Evolutionary conservation across 2,888 invertebrate genomes (phyloP).

Genomic region (Periphyllus acericola): DNA sequence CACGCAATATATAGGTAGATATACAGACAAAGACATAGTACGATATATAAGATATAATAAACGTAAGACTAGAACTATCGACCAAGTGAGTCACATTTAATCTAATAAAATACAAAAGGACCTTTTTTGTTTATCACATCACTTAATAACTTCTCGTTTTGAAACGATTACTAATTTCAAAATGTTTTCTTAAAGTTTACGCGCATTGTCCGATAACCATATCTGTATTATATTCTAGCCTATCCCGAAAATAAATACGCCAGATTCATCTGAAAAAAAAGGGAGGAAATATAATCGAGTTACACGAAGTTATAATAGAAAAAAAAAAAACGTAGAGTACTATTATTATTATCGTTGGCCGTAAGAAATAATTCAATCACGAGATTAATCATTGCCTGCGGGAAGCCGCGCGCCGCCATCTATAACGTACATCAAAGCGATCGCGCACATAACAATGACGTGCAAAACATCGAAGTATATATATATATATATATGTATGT

Average conservation of each 20-base stretch:
- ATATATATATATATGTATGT: neutral
- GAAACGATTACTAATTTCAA: too few relatives aligned
- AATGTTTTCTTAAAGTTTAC: neutral
- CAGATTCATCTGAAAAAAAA: neutral
- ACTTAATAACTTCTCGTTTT: too few relatives aligned
- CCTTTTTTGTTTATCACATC: neutral
- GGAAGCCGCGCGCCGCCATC: neutral
- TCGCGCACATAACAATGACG: neutral
- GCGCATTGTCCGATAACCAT: neutral
- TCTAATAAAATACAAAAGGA: neutral
- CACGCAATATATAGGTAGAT: too few relatives aligned
- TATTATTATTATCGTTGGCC: neutral
- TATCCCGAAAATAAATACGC: neutral
- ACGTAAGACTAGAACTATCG: neutral
- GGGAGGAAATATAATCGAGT: neutral
- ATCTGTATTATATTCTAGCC: neutral
- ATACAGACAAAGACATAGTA: too few relatives aligned
- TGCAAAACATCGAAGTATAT: neutral
- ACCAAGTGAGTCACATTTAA: neutral
- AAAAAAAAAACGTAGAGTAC: neutral
- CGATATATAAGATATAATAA: too few relatives aligned
- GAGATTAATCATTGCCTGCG: neutral
- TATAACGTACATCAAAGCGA: slow-evolving; percentile 11
- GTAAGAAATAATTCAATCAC: slow-evolving; percentile 1
- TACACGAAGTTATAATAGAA: neutral